Evolutionary conservation across 2,888 invertebrate genomes (phyloP), one percentile per base, ranked within the genome.

Genomic region (Melangyna quadrimaculata): DNA sequence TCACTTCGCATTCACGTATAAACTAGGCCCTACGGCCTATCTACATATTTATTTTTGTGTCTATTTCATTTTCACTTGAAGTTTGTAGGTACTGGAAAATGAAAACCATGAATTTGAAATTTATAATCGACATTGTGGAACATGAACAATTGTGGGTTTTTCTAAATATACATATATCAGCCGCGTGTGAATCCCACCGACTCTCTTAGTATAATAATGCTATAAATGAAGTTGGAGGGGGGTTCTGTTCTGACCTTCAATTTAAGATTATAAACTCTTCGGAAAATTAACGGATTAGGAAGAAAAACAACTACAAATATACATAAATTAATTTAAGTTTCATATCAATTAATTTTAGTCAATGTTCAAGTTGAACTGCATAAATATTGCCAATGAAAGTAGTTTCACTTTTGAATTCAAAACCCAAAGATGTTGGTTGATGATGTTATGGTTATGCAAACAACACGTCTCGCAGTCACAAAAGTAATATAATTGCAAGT

Each of bases 381-480:
- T 51, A 51, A 63, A 29, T 45, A 55, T 19, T 8, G 4, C 22
- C 27, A 63, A 63, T 63, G 22, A 67, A 67, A 32, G n/a, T 63
- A 59, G 43, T 29, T 63, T 43, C 10, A 2, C 40, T 63, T n/a
- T n/a, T 27, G n/a, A 61, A 59, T 48, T n/a, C n/a, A 32, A 24
- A 19, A 19, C n/a, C 24, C 24, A 24, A 14, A 24, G 14, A 10
- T 37, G n/a, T 19, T 29, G 22, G n/a, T n/a, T n/a, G n/a, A n/a
- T n/a, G n/a, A n/a, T n/a, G n/a, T n/a, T n/a, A 51, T 40, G 43
- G 63, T 63, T 63, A 63, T 63, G 63, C 19, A 67, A 67, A 67
- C n/a, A n/a, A n/a, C n/a, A n/a, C 43, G 10, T 40, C 12, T 22
- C 17, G 10, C n/a, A 40, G 32, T 22, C 1, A 27, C 10, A 17